phyloP scores from a whole-genome alignment of 1,140 invertebrate species.

The Penaeus chinensis region DNA sequence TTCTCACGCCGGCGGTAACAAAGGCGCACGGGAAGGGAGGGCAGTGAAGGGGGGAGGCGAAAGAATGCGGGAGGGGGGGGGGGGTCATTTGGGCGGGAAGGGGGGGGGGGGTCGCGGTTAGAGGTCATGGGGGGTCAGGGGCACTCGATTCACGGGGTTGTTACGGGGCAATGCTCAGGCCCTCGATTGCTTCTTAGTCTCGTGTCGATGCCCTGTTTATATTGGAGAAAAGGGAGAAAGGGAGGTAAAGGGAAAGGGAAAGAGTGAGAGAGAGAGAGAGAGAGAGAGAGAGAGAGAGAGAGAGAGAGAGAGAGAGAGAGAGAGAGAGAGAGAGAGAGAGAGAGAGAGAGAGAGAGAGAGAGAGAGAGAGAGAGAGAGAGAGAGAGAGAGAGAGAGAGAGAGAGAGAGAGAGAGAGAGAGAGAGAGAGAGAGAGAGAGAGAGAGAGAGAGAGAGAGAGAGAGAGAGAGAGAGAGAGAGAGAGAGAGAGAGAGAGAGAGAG shows the following conservation, averaged over 20 bases:
- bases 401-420: background rate
- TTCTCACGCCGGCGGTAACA: too few species aligned
- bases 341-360: background rate
- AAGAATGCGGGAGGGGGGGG: background rate
- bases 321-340: slow-evolving; percentile 16
- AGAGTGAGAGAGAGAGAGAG: background rate
- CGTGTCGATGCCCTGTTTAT: too few species aligned
- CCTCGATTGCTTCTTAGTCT: too few species aligned
- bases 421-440: slow-evolving; percentile 17
- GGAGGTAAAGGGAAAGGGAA: background rate
- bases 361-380: background rate
- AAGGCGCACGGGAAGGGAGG: background rate
- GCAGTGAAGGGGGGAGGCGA: background rate
- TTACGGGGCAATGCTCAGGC: too few species aligned
- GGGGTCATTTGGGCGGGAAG: background rate
- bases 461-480: background rate
- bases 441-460: slow-evolving; percentile 9
- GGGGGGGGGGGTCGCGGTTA: background rate
- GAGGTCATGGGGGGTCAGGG: too few species aligned
- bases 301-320: slow-evolving; percentile 18
- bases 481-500: background rate
- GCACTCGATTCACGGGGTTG: too few species aligned
- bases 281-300: background rate
- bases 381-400: background rate
- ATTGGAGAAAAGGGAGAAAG: background rate